These are phyloP conservation scores for Nannoperca australis DNA, from an alignment of 2,797 vertebrate genomes.

Conservation along the genomic window DNA sequence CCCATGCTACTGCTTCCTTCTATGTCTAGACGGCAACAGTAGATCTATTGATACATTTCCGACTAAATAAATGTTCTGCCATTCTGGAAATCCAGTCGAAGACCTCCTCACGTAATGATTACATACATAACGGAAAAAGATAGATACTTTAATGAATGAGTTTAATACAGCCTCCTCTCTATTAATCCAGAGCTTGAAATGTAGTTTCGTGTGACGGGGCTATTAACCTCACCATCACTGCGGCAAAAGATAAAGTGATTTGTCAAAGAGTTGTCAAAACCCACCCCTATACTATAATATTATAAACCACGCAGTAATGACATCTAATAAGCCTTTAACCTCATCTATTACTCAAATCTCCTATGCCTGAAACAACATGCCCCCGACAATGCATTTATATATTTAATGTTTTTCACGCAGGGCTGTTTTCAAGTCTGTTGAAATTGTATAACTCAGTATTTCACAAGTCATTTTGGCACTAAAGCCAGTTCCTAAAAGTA, in stretches of 20 bases:
- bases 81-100: background rate
- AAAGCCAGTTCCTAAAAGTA: slow-evolving; percentile 24
- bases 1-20: background rate
- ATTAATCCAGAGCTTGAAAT: background rate
- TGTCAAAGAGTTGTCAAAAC: background rate
- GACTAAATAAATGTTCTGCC: background rate
- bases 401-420: too few species aligned
- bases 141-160: background rate
- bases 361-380: background rate
- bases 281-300: background rate
- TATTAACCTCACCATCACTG: background rate
- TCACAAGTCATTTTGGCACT: slow-evolving; percentile 12
- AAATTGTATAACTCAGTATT: slow-evolving; percentile 30
- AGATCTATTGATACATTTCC: too few species aligned
- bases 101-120: background rate
- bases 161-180: background rate
- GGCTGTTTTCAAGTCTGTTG: slow-evolving; percentile 11
- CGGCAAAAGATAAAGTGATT: background rate
- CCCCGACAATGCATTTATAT: background rate
- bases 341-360: background rate
- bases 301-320: background rate
- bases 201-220: background rate
- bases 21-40: background rate
- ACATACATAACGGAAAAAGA: background rate
- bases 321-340: background rate